Percentiles rank a stretch among this genome's conserved stretches.
These are phyloP conservation scores for Drepanosiphum platanoidis DNA, from an alignment of 2,888 invertebrate genomes.

Conservation along the genomic window DNA sequence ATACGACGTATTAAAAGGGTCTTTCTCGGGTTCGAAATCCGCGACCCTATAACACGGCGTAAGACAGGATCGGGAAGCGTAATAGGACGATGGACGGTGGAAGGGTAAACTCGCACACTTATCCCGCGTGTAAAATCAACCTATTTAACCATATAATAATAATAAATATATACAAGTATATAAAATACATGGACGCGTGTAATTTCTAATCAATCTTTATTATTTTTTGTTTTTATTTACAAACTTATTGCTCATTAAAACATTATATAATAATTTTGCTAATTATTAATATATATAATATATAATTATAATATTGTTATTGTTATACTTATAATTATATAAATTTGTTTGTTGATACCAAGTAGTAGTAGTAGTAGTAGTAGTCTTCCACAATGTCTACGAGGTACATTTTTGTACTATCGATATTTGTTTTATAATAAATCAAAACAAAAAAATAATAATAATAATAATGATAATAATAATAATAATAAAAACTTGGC, in stretches of 20 bases:
- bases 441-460: slow-evolving; percentile 38
- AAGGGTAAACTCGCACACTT: not conserved
- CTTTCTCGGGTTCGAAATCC: slow-evolving; percentile 39
- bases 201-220: slow-evolving; percentile 61
- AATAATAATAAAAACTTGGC: slow-evolving; percentile 46
- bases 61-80: not conserved
- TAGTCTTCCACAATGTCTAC: slow-evolving; percentile 61
- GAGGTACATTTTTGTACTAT: slow-evolving; percentile 62
- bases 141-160: slow-evolving; percentile 24
- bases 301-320: slow-evolving; percentile 54
- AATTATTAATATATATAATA: slow-evolving; percentile 34
- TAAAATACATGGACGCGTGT: not conserved
- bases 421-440: slow-evolving; percentile 57
- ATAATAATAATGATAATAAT: slow-evolving; percentile 39
- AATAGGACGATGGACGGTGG: not conserved
- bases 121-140: slow-evolving; percentile 12
- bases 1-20: slow-evolving; percentile 50
- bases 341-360: slow-evolving; percentile 57
- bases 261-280: slow-evolving; percentile 51
- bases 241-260: slow-evolving; percentile 60
- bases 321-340: slow-evolving; percentile 52
- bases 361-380: slow-evolving; percentile 52
- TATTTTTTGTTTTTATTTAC: slow-evolving; percentile 50
- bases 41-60: not conserved
- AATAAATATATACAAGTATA: not conserved